phyloP scores from a whole-genome alignment of 92 coral and sea anemone species.

The Phenganax stokvisi region DNA sequence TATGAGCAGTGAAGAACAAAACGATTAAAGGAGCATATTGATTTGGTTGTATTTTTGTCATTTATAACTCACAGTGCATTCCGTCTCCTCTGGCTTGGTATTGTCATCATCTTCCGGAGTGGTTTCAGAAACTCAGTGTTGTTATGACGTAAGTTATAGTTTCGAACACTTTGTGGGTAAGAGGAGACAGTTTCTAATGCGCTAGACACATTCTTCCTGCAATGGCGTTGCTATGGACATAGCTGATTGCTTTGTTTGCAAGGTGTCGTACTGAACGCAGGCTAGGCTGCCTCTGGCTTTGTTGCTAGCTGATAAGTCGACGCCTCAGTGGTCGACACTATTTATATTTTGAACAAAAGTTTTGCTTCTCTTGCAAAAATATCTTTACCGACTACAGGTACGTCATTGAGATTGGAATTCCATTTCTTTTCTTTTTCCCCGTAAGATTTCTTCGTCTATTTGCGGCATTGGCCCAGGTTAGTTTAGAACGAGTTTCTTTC shows the following conservation, averaged over 20 bases:
- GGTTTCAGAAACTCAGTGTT: slow-evolving; percentile 69
- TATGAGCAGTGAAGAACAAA: neutral
- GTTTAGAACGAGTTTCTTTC: neutral
- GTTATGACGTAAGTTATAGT: slow-evolving; percentile 57
- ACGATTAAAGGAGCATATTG: neutral
- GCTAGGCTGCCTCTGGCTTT: too few relatives aligned
- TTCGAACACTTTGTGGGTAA: neutral
- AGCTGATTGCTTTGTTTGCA: too few relatives aligned
- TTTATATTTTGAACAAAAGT: too few relatives aligned
- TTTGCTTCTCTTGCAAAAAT: neutral
- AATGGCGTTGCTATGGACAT: too few relatives aligned
- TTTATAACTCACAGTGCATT: slow-evolving; percentile 50
- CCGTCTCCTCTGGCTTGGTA: slow-evolving; percentile 77
- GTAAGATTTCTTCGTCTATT: slow-evolving; percentile 65
- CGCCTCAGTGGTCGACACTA: too few relatives aligned
- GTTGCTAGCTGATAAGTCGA: too few relatives aligned
- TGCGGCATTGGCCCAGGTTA: slow-evolving; percentile 77
- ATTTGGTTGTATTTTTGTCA: neutral
- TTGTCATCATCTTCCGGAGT: slow-evolving; percentile 61
- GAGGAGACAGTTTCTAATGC: too few relatives aligned
- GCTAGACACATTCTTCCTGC: too few relatives aligned
- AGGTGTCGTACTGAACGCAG: too few relatives aligned
- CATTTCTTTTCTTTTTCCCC: slow-evolving; percentile 80
- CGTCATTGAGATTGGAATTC: slow-evolving; percentile 83
- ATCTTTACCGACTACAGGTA: slow-evolving; percentile 48